Percentiles rank a stretch among this genome's conserved stretches.
Evolutionary conservation across 2,113 vertebrate genomes (phyloP).

Genomic region (Arenaria interpres): DNA sequence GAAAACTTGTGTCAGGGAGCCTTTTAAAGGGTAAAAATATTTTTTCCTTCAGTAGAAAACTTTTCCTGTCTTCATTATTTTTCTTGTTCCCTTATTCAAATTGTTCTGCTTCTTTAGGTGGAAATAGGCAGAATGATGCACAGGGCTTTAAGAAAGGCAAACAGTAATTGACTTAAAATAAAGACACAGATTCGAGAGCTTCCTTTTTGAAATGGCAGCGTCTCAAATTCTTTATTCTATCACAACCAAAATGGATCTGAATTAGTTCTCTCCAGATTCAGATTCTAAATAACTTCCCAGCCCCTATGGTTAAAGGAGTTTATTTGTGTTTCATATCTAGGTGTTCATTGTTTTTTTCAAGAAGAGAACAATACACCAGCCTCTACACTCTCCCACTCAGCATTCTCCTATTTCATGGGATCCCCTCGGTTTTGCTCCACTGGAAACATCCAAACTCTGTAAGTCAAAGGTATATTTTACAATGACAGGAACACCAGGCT

Average conservation of each 20-base stretch:
- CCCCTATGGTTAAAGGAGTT: background rate
- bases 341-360: too few species aligned
- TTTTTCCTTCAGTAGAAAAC: background rate
- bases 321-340: background rate
- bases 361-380: accelerated
- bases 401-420: background rate
- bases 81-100: background rate
- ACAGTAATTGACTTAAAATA: background rate
- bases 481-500: background rate
- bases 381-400: background rate
- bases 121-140: background rate
- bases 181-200: background rate
- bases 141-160: background rate
- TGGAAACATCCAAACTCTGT: background rate
- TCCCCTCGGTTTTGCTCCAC: background rate
- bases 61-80: background rate
- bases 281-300: background rate
- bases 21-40: background rate
- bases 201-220: background rate
- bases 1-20: background rate
- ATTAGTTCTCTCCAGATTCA: background rate
- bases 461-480: background rate
- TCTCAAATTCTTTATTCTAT: background rate
- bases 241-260: background rate
- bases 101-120: background rate